Base-by-base conservation (phyloP, 2,113 vertebrate species). In the Pica pica region DNA sequence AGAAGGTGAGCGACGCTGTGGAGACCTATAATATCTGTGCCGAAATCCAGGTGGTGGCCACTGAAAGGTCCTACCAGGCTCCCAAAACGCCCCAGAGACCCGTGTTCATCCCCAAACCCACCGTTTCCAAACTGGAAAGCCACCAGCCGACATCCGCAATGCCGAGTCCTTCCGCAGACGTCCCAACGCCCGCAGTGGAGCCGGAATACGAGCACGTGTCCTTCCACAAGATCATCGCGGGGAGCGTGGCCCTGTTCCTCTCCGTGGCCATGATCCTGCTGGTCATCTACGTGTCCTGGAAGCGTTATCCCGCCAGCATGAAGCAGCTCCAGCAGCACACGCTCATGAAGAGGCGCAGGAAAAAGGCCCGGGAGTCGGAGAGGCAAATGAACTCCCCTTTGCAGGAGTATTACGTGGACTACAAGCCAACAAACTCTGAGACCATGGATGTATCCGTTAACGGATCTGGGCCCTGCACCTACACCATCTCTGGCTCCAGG, bases 351-450 rank as follows among this genome's bases (percentile, higher is more conserved):
- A 99, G 99, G 96, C 98, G 99, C 23, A 98, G 99, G 98, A 99
- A 99, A 98, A 99, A 99, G 98, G 97, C 98, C 33, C 97, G 98
- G 71, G 99, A 99, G 96, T 98, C 98, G 0, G 99, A 99, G 94
- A 99, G 99, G 97, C 98, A 99, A 93, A 98, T 99, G 96, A 99
- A 98, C 97, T 99, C 99, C 64, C 99, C 99, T 47, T 98, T 99
- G 96, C 99, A 99, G 99, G 99, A 99, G 98, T 99, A 99, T 98
- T 99, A 99, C 96, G 99, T 99, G 98, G 99, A 99, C 99, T 99
- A 99, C 98, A 99, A 99, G 97, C 99, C 99, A 93, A 99, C 99
- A 96, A 99, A 99, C 98, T 99, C 99, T 97, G 99, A 99, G 98
- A 98, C 99, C 98, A 98, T 99, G 99, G 99, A 99, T 98, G 98